Percentiles rank a stretch among this genome's conserved stretches.
Conservation (phyloP, 2,113 vertebrate species). For the Calyptommatus sinebrachiatus region DNA sequence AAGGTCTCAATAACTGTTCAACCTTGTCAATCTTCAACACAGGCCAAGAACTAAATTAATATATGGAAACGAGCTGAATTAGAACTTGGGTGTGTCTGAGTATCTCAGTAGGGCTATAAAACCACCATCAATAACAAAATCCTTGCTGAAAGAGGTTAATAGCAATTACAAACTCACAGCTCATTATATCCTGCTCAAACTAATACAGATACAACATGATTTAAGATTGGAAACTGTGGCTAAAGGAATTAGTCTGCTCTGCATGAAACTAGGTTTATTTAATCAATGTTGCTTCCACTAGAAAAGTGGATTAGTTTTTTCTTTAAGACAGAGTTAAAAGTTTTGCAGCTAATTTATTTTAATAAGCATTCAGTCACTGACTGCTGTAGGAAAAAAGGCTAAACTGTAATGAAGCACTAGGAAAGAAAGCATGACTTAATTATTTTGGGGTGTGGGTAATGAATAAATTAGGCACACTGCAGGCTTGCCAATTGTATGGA, state of each 20-base stretch:
- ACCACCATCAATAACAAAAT: conserved; percentile 40
- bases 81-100: background rate
- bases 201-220: conserved; percentile 72
- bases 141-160: conserved; percentile 59
- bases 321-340: conserved; percentile 80
- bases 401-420: conserved; percentile 72
- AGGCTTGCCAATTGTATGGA: conserved; percentile 72
- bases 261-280: conserved; percentile 76
- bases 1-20: background rate
- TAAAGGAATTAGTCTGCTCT: conserved; percentile 79
- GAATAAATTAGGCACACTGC: conserved; percentile 83
- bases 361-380: conserved; percentile 78
- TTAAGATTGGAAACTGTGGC: conserved; percentile 74
- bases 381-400: conserved; percentile 66
- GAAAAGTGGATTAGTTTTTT: conserved; percentile 77
- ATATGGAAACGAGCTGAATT: conserved; percentile 26
- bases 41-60: background rate
- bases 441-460: conserved; percentile 81
- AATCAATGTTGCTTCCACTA: conserved; percentile 75
- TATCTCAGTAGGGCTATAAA: background rate
- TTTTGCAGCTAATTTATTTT: conserved; percentile 83
- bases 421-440: conserved; percentile 79
- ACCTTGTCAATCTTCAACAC: background rate
- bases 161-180: conserved; percentile 66
- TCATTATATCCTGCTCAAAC: conserved; percentile 68